Conservation (phyloP, 1,140 invertebrate species). For the Lithobius niger region DNA sequence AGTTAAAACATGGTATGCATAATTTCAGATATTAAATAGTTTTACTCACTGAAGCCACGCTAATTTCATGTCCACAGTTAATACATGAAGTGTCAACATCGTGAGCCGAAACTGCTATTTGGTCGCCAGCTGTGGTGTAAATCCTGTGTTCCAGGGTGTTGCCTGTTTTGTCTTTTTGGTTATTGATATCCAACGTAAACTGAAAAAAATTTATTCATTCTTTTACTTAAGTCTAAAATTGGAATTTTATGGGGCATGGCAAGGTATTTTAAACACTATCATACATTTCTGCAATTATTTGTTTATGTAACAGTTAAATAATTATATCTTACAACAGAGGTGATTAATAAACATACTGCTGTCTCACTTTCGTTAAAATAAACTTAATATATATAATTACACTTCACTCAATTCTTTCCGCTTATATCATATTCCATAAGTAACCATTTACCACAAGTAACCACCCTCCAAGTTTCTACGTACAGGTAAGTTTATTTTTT, state of each 20-base stretch:
- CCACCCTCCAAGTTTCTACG: no score
- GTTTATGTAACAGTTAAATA: background rate
- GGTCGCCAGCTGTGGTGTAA: constrained; percentile 13
- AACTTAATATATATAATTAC: no score
- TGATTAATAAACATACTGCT: no score
- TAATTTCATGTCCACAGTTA: constrained; percentile 19
- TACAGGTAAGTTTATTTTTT: no score
- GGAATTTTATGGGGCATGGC: no score
- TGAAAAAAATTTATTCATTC: constrained; percentile 1
- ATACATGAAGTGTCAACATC: constrained; percentile 18
- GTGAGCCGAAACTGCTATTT: constrained; percentile 16
- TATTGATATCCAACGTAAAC: constrained; percentile 18
- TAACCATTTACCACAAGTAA: no score
- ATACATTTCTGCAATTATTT: background rate
- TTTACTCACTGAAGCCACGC: constrained; percentile 4
- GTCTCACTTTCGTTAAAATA: no score
- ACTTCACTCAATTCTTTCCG: no score
- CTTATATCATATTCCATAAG: no score
- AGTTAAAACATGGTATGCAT: background rate
- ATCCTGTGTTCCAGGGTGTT: constrained; percentile 17
- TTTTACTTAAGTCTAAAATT: no score
- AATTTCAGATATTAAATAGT: background rate
- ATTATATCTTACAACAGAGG: background rate
- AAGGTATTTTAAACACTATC: background rate
- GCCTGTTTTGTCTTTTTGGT: constrained; percentile 20